These are phyloP conservation scores for Neelides folsomi DNA, from an alignment of 2,888 invertebrate species.

Conservation along the genomic window DNA sequence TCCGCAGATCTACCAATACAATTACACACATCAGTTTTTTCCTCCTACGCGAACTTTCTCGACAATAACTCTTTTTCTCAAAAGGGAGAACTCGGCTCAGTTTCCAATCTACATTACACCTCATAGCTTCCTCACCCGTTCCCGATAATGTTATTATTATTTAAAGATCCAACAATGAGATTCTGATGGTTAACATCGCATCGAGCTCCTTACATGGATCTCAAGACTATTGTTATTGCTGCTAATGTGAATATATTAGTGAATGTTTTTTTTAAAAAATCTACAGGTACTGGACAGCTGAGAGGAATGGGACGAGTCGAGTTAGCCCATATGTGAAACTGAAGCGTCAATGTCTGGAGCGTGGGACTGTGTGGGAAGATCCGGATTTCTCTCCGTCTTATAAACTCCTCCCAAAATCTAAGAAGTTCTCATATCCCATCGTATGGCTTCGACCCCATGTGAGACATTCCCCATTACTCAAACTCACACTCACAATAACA, in stretches of 20 bases:
- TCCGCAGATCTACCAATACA: too few relatives aligned
- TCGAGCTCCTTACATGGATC: too few relatives aligned
- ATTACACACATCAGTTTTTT: too few relatives aligned
- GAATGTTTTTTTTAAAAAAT: slow-evolving; percentile 23
- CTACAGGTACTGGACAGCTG: slow-evolving; percentile 44
- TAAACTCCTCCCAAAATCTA: slow-evolving; percentile 45
- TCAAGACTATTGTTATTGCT: neutral
- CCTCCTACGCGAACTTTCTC: too few relatives aligned
- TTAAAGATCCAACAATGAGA: too few relatives aligned
- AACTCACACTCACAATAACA: neutral
- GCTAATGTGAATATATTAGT: neutral
- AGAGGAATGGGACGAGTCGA: slow-evolving; percentile 34
- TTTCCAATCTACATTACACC: too few relatives aligned
- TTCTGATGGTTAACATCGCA: too few relatives aligned
- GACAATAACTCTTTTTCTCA: too few relatives aligned
- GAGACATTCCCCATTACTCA: slow-evolving; percentile 36
- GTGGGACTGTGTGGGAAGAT: slow-evolving; percentile 49
- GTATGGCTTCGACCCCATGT: slow-evolving; percentile 56
- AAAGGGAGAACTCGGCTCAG: too few relatives aligned
- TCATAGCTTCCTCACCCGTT: too few relatives aligned
- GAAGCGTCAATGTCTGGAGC: slow-evolving; percentile 44
- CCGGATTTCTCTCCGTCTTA: slow-evolving; percentile 47
- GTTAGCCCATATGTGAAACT: slow-evolving; percentile 43
- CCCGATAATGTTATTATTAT: too few relatives aligned
- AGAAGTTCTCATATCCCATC: slow-evolving; percentile 45